phyloP scores from a whole-genome alignment of 1,140 invertebrate genomes.

The Drosophila insularis region DNA sequence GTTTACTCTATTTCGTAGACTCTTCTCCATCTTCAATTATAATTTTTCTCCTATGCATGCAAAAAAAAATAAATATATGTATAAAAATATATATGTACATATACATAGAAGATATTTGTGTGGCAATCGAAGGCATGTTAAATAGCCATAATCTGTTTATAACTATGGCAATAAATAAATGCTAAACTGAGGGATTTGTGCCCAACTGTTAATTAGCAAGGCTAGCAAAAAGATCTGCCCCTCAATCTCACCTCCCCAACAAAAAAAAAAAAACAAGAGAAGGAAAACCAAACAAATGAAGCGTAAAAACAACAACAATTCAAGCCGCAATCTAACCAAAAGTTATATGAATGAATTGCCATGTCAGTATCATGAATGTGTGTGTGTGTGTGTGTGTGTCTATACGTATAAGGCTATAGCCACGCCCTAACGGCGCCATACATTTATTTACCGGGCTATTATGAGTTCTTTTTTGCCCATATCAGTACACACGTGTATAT shows the following conservation, averaged over 20 bases:
- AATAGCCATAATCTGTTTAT: constrained; percentile 52
- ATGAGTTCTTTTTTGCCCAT: constrained; percentile 35
- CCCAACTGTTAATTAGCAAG: constrained; percentile 69
- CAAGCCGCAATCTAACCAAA: constrained; percentile 48
- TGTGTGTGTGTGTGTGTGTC: constrained; percentile 22
- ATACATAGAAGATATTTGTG: not conserved
- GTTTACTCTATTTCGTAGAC: constrained; percentile 53
- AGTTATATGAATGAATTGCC: constrained; percentile 66
- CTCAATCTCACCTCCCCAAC: constrained; percentile 31
- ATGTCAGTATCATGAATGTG: constrained; percentile 31
- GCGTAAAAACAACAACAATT: constrained; percentile 58
- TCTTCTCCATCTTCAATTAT: not conserved
- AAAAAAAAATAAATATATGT: not conserved
- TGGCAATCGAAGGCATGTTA: constrained; percentile 38
- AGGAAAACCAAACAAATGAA: constrained; percentile 57
- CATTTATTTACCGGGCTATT: constrained; percentile 55
- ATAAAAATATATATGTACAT: not conserved
- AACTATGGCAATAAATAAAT: constrained; percentile 46
- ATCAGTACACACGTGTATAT: constrained; percentile 12
- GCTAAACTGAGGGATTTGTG: constrained; percentile 51
- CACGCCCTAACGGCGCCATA: constrained; percentile 50
- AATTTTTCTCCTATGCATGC: not conserved
- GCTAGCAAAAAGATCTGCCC: constrained; percentile 10
- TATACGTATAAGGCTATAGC: constrained; percentile 39
- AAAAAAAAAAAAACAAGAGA: not conserved